phyloP scores from a whole-genome alignment of 2,113 vertebrate genomes.

The Apus apus region DNA sequence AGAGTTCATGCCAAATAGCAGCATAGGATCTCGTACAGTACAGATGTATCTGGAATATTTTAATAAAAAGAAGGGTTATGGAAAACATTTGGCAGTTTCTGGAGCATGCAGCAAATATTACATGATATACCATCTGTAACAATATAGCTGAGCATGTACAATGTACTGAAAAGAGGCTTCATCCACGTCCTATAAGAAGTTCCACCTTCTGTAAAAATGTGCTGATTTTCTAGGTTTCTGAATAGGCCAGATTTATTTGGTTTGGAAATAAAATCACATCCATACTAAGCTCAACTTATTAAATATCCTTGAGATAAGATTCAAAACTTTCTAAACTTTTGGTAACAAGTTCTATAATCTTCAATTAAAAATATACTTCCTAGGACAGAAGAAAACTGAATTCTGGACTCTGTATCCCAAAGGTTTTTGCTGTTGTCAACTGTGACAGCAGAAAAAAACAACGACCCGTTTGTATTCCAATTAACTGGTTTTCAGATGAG shows the following conservation, averaged over 20 bases:
- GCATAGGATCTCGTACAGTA: background rate
- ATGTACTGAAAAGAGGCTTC: background rate
- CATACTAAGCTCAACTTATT: background rate
- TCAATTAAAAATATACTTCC: background rate
- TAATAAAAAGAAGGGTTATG: background rate
- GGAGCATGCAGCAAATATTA: background rate
- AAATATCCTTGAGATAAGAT: background rate
- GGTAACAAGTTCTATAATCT: background rate
- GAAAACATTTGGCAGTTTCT: slow-evolving; percentile 42
- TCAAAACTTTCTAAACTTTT: background rate
- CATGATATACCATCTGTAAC: background rate
- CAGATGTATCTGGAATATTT: slow-evolving; percentile 48
- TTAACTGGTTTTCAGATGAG: background rate
- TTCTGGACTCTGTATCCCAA: background rate
- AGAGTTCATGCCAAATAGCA: slow-evolving; percentile 28
- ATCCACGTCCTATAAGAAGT: background rate
- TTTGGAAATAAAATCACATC: background rate
- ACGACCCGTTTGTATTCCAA: background rate
- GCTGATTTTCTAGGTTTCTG: background rate
- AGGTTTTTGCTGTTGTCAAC: background rate
- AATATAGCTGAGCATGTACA: background rate
- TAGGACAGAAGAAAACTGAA: background rate
- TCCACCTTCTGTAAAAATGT: background rate
- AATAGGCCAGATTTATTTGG: background rate
- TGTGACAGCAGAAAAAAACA: background rate